Base-by-base conservation (phyloP, 2,113 vertebrate genomes). In the Ammospiza caudacuta region DNA sequence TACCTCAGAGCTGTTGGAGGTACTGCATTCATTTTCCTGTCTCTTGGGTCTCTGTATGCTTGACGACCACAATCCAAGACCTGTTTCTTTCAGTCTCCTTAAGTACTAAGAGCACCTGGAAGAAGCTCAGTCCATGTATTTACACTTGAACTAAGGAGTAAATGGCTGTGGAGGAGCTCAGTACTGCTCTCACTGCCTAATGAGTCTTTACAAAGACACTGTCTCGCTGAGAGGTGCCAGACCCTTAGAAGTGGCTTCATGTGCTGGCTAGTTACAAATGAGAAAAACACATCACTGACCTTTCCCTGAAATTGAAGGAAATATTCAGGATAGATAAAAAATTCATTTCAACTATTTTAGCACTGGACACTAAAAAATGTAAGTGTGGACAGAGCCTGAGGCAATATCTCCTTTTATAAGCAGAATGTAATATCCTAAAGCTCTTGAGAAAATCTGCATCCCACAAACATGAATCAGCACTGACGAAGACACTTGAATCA, bases 401-500 rank as follows among this genome's bases (percentile, higher is more conserved):
- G 90, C 55, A 63, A 63, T 59, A 18, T 29, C 16, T 85, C 18
- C 11, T 95, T 89, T 82, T 67, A 49, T 28, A 68, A 75, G 55
- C 17, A 11, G 43, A 44, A 74, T 70, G 47, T 46, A 93, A 77
- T 83, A 94, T 54, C 43, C 43, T 73, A 0, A 59, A 70, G n/a
- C 70, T 88, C 79, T 61, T 62, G 79, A 90, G 72, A 76, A 62
- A 76, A 92, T 8, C 20, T 88, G 33, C 80, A 67, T 88, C 59
- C 88, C 51, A 80, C 72, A 92, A 92, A 83, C 0, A 2, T 92
- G 94, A 94, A 83, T 95, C 94, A 92, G 80, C 87, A 23, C 55
- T 83, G 86, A 75, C 29, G 25, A 87, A 90, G 69, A 58, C 39
- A 33, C 72, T 92, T 92, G 90, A 92, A 90, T 90, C 92, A 70